These are phyloP conservation scores for Ophiodon elongatus DNA, from an alignment of 2,113 vertebrate species.

Conservation along the genomic window DNA sequence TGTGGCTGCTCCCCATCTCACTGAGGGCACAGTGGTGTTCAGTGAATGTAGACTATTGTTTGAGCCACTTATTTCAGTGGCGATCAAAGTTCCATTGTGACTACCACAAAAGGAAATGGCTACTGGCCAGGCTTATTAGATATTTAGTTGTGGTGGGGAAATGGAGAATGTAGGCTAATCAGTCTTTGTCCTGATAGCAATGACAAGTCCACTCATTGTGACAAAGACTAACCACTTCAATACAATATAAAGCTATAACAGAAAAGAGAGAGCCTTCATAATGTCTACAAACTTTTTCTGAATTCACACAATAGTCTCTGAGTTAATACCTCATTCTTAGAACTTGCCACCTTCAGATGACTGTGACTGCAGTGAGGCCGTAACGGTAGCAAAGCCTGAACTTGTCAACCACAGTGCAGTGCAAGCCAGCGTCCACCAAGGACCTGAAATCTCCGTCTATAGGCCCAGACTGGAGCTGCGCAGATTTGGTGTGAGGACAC, in stretches of 20 bases:
- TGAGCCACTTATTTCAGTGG: constrained; percentile 72
- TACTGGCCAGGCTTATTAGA: constrained; percentile 76
- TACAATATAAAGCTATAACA: constrained; percentile 63
- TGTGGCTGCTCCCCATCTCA: constrained; percentile 57
- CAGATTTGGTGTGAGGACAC: constrained; percentile 68
- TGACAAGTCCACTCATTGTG: constrained; percentile 66
- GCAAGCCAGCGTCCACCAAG: constrained; percentile 30
- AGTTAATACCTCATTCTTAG: constrained; percentile 59
- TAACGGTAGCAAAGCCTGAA: constrained; percentile 29
- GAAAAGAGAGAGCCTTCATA: constrained; percentile 52
- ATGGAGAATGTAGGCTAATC: constrained; percentile 76
- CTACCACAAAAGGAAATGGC: constrained; percentile 76
- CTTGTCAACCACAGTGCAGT: constrained; percentile 21
- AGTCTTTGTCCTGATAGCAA: constrained; percentile 79
- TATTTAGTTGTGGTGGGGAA: constrained; percentile 72
- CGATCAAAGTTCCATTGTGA: constrained; percentile 82
- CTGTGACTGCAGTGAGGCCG: constrained; percentile 45
- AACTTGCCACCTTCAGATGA: constrained; percentile 62
- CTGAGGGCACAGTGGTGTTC: constrained; percentile 45
- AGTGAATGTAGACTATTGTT: constrained; percentile 79
- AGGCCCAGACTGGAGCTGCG: constrained; percentile 37
- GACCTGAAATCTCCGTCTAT: constrained; percentile 24
- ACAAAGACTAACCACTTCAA: constrained; percentile 71
- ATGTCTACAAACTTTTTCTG: constrained; percentile 54
- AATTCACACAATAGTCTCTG: constrained; percentile 23